A percentile compares a stretch with the other conserved stretches of the same genome.
These are phyloP conservation scores for Mionectes macconnelli DNA, from an alignment of 2,113 vertebrate genomes.

Conservation along the genomic window DNA sequence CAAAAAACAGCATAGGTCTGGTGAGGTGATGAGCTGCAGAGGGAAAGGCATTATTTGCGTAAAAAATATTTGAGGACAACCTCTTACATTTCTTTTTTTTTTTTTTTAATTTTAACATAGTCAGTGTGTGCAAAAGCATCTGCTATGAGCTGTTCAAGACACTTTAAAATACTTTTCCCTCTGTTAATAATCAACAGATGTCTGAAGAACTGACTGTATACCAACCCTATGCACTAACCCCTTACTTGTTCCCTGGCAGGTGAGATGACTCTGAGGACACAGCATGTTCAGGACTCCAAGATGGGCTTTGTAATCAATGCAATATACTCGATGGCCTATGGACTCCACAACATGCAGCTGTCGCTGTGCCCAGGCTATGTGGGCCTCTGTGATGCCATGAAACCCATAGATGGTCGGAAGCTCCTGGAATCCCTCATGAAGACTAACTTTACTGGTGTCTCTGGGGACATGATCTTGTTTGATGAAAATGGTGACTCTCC, in stretches of 20 bases:
- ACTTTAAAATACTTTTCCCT: background rate
- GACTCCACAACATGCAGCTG: slow-evolving; percentile 94
- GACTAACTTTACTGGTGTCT: slow-evolving; percentile 95
- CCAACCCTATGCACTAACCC: background rate
- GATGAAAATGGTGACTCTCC: slow-evolving; percentile 97
- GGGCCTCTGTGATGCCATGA: slow-evolving; percentile 94
- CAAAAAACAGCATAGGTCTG: rapidly evolving
- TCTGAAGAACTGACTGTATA: background rate
- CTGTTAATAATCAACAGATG: background rate
- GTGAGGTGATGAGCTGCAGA: background rate
- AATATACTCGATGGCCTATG: slow-evolving; percentile 97
- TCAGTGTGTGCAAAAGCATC: background rate
- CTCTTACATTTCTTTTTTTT: background rate
- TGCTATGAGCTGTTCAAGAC: background rate
- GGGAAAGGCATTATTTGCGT: background rate
- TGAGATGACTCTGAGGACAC: slow-evolving; percentile 85
- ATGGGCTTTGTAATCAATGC: slow-evolving; percentile 99
- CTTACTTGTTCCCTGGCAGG: slow-evolving; percentile 68
- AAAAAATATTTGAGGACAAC: background rate
- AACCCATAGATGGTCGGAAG: slow-evolving; percentile 91
- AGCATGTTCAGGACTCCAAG: slow-evolving; percentile 97
- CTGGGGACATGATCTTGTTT: slow-evolving; percentile 92
- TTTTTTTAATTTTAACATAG: background rate
- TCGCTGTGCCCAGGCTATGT: slow-evolving; percentile 85
- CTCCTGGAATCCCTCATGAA: slow-evolving; percentile 96